phyloP scores from a whole-genome alignment of 2,888 invertebrate species.

The Luperina testacea region DNA sequence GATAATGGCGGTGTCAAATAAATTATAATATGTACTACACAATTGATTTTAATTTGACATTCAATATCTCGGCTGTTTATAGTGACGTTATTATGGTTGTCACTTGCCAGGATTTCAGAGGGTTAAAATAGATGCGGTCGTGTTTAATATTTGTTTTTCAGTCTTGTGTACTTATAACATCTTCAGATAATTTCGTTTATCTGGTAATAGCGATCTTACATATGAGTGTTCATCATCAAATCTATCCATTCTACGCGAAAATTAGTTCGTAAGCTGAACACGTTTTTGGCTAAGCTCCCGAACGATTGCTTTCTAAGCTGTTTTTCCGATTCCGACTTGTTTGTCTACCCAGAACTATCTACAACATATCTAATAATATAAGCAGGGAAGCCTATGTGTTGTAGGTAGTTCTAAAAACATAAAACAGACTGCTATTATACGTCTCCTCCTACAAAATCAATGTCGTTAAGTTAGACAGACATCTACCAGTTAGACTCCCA shows the following conservation, averaged over 20 bases:
- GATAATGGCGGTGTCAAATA: constrained; percentile 50
- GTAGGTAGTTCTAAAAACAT: background rate
- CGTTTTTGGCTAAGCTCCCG: background rate
- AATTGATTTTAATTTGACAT: constrained; percentile 62
- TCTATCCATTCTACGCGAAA: background rate
- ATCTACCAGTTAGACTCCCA: too few relatives aligned
- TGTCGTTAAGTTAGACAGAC: too few relatives aligned
- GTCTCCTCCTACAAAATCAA: background rate
- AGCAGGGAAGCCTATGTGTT: background rate
- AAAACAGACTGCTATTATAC: background rate
- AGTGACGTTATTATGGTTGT: constrained; percentile 9
- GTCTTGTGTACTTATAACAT: background rate
- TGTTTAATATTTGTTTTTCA: background rate
- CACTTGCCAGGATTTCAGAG: background rate
- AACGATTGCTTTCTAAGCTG: background rate
- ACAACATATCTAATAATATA: background rate
- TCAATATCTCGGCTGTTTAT: constrained; percentile 25
- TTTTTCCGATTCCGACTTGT: background rate
- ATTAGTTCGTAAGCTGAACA: background rate
- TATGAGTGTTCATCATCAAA: background rate
- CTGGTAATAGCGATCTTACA: background rate
- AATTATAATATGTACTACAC: constrained; percentile 56
- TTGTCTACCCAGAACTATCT: background rate
- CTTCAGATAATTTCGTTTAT: background rate
- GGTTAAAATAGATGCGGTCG: background rate